A percentile compares a stretch with the other conserved stretches of the same genome.
Evolutionary conservation across 1,140 invertebrate species (phyloP).

Genomic region (Eumaeus atala): DNA sequence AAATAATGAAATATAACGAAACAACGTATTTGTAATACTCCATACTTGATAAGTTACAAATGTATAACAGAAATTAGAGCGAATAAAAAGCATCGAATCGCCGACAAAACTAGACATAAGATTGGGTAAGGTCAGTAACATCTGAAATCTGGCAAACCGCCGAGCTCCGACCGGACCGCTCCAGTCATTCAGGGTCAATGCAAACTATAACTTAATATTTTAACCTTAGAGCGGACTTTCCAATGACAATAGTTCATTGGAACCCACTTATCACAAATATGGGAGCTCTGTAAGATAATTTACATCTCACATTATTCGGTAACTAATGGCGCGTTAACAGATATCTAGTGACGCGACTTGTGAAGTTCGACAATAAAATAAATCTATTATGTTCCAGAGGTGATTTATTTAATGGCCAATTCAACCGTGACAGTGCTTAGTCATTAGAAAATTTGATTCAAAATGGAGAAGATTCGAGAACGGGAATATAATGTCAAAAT

Average conservation of each 20-base stretch:
- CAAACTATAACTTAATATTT: conserved; percentile 26
- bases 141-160: conserved; percentile 27
- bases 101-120: conserved; percentile 16
- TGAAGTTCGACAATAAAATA: conserved; percentile 11
- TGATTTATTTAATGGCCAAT: conserved; percentile 4
- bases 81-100: not conserved
- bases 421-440: not conserved
- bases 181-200: conserved; percentile 21
- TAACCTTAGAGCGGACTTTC: conserved; percentile 30
- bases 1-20: not conserved
- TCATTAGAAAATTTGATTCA: conserved; percentile 8
- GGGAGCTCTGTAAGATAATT: conserved; percentile 9
- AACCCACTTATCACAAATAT: conserved; percentile 15
- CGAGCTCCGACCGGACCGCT: conserved; percentile 26
- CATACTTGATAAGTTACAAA: not conserved
- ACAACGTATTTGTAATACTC: not conserved
- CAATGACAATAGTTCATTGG: conserved; percentile 22
- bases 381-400: conserved; percentile 7
- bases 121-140: conserved; percentile 40
- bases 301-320: conserved; percentile 8
- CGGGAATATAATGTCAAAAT: not conserved
- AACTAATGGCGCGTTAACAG: conserved; percentile 10
- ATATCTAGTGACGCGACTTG: not conserved
- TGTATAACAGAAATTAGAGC: not conserved
- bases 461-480: not conserved